Conservation (phyloP, 2,888 invertebrate species). For the Vesta saturnalis region DNA sequence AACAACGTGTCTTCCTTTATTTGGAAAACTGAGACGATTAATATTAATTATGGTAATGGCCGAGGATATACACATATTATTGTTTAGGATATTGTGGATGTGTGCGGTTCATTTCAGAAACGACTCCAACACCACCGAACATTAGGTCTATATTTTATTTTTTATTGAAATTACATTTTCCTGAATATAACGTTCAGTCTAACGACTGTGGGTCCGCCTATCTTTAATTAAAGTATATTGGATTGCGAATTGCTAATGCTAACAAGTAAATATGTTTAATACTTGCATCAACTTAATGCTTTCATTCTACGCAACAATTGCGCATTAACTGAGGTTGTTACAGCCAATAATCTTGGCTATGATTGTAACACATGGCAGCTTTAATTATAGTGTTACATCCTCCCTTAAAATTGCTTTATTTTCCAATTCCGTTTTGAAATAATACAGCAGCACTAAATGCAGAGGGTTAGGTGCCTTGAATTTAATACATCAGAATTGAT, state of each 20-base stretch:
- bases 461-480: constrained; percentile 8
- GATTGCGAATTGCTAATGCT: constrained; percentile 45
- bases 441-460: constrained; percentile 5
- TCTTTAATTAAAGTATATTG: constrained; percentile 50
- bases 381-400: constrained; percentile 31
- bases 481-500: constrained; percentile 1
- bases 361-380: constrained; percentile 38
- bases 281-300: constrained; percentile 50
- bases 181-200: constrained; percentile 42
- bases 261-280: constrained; percentile 52
- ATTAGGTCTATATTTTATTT: constrained; percentile 40
- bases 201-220: constrained; percentile 43
- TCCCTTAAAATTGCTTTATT: constrained; percentile 31
- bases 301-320: constrained; percentile 50
- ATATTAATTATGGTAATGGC: constrained; percentile 23
- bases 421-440: constrained; percentile 29
- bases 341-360: constrained; percentile 44
- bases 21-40: constrained; percentile 14
- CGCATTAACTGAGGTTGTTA: constrained; percentile 45
- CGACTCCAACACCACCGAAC: constrained; percentile 27
- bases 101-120: constrained; percentile 31
- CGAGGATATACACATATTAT: constrained; percentile 25
- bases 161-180: constrained; percentile 46
- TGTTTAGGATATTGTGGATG: constrained; percentile 23
- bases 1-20: constrained; percentile 1